phyloP scores from a whole-genome alignment of 2,888 invertebrate genomes.

The Drosophila nigritarsus region DNA sequence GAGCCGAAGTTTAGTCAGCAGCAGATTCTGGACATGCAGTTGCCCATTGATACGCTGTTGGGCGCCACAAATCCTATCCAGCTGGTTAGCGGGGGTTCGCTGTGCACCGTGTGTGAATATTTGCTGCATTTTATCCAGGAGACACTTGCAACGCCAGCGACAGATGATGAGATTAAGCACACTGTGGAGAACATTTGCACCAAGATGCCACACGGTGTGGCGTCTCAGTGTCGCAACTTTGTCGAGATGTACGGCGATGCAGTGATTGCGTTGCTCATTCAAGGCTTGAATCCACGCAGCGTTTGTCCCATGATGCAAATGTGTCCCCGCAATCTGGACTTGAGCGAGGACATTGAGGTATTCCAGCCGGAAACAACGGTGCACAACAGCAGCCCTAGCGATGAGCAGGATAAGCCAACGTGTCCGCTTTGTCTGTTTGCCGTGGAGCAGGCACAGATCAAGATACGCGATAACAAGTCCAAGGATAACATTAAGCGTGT shows the following conservation, averaged over 20 bases:
- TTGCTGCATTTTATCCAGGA: constrained; percentile 92
- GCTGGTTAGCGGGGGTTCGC: constrained; percentile 85
- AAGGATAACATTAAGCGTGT: constrained; percentile 90
- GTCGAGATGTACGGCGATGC: constrained; percentile 92
- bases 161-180: constrained; percentile 89
- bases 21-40: constrained; percentile 84
- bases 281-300: constrained; percentile 85
- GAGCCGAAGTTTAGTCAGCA: constrained; percentile 82
- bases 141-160: constrained; percentile 88
- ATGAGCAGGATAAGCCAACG: constrained; percentile 87
- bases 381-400: constrained; percentile 14
- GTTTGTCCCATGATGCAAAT: constrained; percentile 89
- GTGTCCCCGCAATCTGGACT: constrained; percentile 87
- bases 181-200: constrained; percentile 90
- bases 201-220: constrained; percentile 88
- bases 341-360: constrained; percentile 86
- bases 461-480: constrained; percentile 90
- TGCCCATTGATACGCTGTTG: constrained; percentile 86
- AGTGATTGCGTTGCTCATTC: constrained; percentile 91
- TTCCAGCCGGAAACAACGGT: constrained; percentile 83
- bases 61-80: constrained; percentile 82
- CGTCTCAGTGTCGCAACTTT: constrained; percentile 90
- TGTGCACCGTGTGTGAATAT: constrained; percentile 93
- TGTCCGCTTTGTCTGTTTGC: constrained; percentile 95
- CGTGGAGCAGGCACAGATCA: constrained; percentile 90